Percentiles rank a stretch among this genome's conserved stretches.
phyloP scores from a whole-genome alignment of 2,797 vertebrate genomes.

The Paratrypauchen microcephalus region DNA sequence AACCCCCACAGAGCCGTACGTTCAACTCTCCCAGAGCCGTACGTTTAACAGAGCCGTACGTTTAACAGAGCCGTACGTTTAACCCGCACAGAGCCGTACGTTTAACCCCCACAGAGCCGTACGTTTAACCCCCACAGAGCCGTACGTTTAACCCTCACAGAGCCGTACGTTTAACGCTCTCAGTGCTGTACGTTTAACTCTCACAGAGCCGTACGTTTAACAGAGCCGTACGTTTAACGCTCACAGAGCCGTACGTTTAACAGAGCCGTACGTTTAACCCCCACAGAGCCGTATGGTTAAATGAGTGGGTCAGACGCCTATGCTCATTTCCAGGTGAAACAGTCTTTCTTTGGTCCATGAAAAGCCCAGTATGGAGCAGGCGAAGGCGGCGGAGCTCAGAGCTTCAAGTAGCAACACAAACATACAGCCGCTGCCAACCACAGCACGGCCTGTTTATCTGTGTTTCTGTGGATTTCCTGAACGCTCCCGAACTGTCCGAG shows the following conservation, averaged over 20 bases:
- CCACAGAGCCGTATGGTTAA: slow-evolving; percentile 50
- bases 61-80: no score
- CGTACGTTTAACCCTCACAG: no score
- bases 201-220: no score
- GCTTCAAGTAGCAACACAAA: slow-evolving; percentile 77
- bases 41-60: no score
- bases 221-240: no score
- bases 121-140: no score
- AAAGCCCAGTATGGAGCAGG: slow-evolving; percentile 68
- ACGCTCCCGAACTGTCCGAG: slow-evolving; percentile 69
- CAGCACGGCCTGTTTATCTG: slow-evolving; percentile 76
- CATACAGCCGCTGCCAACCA: slow-evolving; percentile 77
- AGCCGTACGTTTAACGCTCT: no score
- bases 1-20: no score
- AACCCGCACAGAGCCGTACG: slow-evolving; percentile 46
- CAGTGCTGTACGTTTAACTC: no score
- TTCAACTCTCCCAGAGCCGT: no score
- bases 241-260: no score
- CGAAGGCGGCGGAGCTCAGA: slow-evolving; percentile 53
- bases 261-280: slow-evolving; percentile 53
- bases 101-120: no score
- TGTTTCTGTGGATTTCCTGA: slow-evolving; percentile 84
- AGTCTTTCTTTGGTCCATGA: slow-evolving; percentile 57
- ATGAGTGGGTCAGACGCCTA: slow-evolving; percentile 62
- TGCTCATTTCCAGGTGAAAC: slow-evolving; percentile 52